Percentiles rank a stretch among this genome's conserved stretches.
phyloP scores from a whole-genome alignment of 2,797 vertebrate species.

The Antennarius maculatus region DNA sequence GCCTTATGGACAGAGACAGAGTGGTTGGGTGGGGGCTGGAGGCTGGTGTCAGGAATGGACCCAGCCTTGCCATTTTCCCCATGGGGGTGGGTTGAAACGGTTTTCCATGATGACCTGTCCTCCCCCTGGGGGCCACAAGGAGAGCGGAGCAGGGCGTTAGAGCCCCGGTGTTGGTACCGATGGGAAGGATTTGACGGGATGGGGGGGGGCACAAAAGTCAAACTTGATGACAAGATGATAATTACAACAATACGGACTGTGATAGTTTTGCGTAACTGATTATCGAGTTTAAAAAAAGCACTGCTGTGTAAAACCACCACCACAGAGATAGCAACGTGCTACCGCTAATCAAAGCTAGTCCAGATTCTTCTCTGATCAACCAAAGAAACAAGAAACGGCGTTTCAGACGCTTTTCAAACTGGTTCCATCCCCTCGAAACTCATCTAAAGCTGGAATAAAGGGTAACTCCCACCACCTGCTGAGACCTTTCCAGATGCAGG shows the following conservation, averaged over 20 bases:
- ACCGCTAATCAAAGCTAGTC: conserved; percentile 37
- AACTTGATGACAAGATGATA: conserved; percentile 1
- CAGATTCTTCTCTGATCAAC: not conserved
- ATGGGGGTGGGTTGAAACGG: conserved; percentile 92
- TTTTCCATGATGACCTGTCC: conserved; percentile 92
- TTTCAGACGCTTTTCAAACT: conserved; percentile 5
- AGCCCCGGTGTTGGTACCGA: conserved; percentile 45
- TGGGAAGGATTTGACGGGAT: conserved; percentile 19
- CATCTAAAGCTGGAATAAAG: conserved; percentile 9
- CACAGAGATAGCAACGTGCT: conserved; percentile 27
- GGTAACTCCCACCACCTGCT: conserved; percentile 29
- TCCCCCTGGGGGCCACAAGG: conserved; percentile 96
- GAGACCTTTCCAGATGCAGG: conserved; percentile 7
- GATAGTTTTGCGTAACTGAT: conserved; percentile 27
- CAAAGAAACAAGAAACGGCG: not conserved
- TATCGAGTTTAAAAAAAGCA: not conserved
- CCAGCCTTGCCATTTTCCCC: conserved; percentile 88
- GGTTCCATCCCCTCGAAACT: conserved; percentile 9
- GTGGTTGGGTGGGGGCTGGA: conserved; percentile 73
- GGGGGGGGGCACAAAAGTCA: conserved; percentile 2
- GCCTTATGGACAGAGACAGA: conserved; percentile 80
- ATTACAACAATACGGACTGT: not conserved
- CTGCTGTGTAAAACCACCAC: conserved; percentile 7
- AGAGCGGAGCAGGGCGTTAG: conserved; percentile 81
- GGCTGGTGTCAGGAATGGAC: conserved; percentile 83